Conservation (phyloP, 2,888 invertebrate species). For the Spilarctia lutea region DNA sequence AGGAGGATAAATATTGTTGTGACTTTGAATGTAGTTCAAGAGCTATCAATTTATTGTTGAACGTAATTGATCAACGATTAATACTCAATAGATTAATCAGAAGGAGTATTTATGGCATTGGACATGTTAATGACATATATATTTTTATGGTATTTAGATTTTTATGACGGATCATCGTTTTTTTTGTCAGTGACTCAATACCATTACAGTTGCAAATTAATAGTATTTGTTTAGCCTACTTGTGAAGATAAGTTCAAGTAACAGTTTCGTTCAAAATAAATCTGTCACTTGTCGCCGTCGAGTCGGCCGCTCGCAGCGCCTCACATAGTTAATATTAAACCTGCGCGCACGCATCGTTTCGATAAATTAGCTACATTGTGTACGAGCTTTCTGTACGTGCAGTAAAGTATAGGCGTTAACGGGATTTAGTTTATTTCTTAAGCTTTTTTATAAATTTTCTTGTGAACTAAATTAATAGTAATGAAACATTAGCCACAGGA, state of each 20-base stretch:
- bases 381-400: constrained; percentile 38
- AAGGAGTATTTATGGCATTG: neutral
- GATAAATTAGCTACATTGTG: constrained; percentile 46
- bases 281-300: constrained; percentile 33
- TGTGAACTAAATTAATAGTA: neutral
- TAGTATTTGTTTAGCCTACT: constrained; percentile 17
- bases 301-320: constrained; percentile 15
- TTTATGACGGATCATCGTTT: neutral
- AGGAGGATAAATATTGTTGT: constrained; percentile 24
- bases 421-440: neutral
- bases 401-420: constrained; percentile 15
- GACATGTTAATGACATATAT: neutral
- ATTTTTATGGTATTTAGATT: neutral
- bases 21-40: constrained; percentile 15
- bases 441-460: neutral
- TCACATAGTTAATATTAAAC: constrained; percentile 27
- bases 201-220: constrained; percentile 5
- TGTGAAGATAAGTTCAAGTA: constrained; percentile 26
- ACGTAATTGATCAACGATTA: neutral
- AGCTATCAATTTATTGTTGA: constrained; percentile 1
- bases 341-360: constrained; percentile 38
- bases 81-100: neutral
- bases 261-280: constrained; percentile 46
- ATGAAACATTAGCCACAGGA: neutral
- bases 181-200: neutral